Conservation (phyloP, 2,888 invertebrate species). For the Tetropium fuscum region DNA sequence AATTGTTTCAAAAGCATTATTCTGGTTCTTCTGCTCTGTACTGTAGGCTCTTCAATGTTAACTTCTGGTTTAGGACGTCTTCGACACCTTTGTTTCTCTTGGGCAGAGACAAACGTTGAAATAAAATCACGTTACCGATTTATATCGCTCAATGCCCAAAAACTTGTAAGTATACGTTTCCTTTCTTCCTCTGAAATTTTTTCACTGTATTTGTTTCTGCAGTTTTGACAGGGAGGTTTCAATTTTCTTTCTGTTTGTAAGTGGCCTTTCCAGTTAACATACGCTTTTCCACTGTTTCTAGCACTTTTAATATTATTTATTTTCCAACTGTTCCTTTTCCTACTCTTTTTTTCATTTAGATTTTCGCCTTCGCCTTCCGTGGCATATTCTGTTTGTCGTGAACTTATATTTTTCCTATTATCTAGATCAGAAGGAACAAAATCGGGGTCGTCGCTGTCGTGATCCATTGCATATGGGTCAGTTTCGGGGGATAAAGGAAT, state of each 20-base stretch:
- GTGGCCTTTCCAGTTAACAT: not conserved
- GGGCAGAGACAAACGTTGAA: not conserved
- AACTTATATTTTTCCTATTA: not conserved
- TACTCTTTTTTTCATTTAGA: not conserved
- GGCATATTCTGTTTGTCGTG: not conserved
- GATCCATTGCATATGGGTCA: not conserved
- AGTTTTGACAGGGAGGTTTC: not conserved
- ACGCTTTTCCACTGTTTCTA: not conserved
- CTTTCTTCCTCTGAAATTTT: not conserved
- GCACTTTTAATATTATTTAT: not conserved
- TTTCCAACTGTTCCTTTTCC: not conserved
- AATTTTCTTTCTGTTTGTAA: not conserved
- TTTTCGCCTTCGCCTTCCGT: not conserved
- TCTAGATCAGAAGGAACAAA: not conserved
- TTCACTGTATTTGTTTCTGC: not conserved
- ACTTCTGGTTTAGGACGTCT: no score
- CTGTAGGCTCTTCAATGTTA: no score
- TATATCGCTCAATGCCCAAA: not conserved
- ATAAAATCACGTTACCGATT: not conserved
- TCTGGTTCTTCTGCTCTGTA: no score
- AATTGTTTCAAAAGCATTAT: no score
- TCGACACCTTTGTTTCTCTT: no score
- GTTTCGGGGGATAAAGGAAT: not conserved
- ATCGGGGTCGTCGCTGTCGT: not conserved
- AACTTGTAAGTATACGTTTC: not conserved